Evolutionary conservation across 2,797 vertebrate genomes (phyloP).

Genomic region (Mareca penelope): DNA sequence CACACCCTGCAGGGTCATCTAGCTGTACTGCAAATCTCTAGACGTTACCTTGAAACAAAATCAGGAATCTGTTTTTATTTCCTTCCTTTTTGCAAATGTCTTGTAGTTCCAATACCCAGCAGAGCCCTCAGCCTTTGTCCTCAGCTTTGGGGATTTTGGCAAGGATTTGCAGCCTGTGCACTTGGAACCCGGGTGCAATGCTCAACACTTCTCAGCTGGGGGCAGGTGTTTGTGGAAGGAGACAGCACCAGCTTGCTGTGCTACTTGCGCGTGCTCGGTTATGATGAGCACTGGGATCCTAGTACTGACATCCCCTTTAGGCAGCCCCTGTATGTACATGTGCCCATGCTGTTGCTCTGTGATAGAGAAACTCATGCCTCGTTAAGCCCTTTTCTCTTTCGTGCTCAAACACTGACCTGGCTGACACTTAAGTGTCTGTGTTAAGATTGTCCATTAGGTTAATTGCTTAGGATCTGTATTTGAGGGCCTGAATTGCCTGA

Average conservation of each 20-base stretch:
- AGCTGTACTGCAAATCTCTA: not conserved
- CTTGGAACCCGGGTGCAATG: not conserved
- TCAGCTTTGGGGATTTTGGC: not conserved
- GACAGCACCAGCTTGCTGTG: not conserved
- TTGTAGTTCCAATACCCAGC: not conserved
- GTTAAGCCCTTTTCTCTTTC: not conserved
- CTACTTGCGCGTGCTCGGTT: not conserved
- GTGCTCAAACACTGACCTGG: not conserved
- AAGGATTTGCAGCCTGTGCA: rapidly evolving
- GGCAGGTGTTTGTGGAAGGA: not conserved
- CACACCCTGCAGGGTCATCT: not conserved
- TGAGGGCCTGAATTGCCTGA: not conserved
- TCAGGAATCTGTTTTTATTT: not conserved
- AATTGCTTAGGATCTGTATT: not conserved
- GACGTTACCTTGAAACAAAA: not conserved
- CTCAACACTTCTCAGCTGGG: rapidly evolving
- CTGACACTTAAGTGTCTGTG: not conserved
- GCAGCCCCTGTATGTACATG: not conserved
- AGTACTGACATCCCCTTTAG: not conserved
- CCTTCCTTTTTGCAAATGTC: not conserved
- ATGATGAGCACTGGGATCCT: not conserved
- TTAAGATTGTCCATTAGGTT: not conserved
- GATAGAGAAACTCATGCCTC: not conserved
- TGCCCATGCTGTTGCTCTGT: not conserved
- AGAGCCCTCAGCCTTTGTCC: not conserved